Conservation (phyloP, 2,797 vertebrate species). For the Onychomys arenicola region DNA sequence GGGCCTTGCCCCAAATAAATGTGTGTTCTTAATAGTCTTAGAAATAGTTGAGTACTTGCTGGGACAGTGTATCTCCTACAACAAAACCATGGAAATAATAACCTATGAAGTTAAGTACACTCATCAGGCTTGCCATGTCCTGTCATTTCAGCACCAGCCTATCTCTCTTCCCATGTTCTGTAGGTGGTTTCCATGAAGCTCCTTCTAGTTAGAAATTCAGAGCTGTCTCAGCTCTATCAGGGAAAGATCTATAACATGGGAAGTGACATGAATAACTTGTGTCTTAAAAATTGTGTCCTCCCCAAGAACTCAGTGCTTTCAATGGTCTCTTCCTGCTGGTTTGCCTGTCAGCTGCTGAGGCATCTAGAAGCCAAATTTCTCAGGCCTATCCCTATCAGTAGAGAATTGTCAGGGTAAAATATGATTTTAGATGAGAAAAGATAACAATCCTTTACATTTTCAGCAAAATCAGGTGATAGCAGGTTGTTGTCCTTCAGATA, state of each 20-base stretch:
- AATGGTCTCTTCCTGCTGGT: neutral
- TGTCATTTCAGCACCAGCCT: neutral
- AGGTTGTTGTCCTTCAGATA: neutral
- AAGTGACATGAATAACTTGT: neutral
- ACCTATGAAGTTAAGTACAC: neutral
- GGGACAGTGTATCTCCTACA: neutral
- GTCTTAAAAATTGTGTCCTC: neutral
- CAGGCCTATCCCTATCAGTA: neutral
- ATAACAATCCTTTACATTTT: conserved; percentile 46
- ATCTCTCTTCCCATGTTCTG: neutral
- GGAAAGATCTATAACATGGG: neutral
- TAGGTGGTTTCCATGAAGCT: neutral
- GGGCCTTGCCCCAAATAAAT: neutral
- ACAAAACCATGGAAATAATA: neutral
- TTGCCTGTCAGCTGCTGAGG: neutral
- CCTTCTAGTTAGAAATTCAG: neutral
- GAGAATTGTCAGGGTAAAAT: conserved; percentile 37
- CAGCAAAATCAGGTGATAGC: conserved; percentile 15
- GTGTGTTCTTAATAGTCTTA: neutral
- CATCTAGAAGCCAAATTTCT: neutral
- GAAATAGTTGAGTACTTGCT: neutral
- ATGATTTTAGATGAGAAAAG: conserved; percentile 12
- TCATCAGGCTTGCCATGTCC: neutral
- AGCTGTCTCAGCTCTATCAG: neutral
- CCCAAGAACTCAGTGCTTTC: neutral